Evolutionary conservation across 2,888 invertebrate genomes (phyloP).

Genomic region (Halictus ligatus): DNA sequence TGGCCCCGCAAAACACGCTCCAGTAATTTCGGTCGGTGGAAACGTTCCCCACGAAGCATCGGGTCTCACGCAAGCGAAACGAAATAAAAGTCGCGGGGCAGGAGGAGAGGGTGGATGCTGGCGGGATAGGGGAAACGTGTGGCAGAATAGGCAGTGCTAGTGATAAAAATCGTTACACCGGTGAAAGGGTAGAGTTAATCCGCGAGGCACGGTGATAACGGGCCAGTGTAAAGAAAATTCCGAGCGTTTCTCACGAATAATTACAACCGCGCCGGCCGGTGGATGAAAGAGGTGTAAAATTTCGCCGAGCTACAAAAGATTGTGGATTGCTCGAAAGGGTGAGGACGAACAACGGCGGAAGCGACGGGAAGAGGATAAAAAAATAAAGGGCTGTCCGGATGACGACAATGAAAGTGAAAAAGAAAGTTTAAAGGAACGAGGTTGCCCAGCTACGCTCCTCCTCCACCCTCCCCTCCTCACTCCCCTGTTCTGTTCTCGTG

Average conservation of each 20-base stretch:
- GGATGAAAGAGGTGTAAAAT: constrained; percentile 52
- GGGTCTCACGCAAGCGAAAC: constrained; percentile 4
- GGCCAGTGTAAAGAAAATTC: constrained; percentile 15
- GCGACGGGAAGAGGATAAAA: constrained; percentile 46
- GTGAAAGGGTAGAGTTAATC: constrained; percentile 39
- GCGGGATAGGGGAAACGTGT: neutral
- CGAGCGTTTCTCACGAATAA: constrained; percentile 50
- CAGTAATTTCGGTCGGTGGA: neutral
- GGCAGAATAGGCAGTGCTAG: neutral
- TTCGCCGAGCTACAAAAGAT: constrained; percentile 52
- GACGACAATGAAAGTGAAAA: constrained; percentile 59
- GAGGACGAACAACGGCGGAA: constrained; percentile 40
- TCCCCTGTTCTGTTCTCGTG: neutral
- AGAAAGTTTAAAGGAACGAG: constrained; percentile 61
- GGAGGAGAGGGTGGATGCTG: neutral
- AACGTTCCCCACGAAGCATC: constrained; percentile 8
- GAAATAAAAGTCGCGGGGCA: neutral
- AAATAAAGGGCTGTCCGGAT: constrained; percentile 47
- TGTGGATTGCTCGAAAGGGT: constrained; percentile 51
- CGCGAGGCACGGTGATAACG: constrained; percentile 33
- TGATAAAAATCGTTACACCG: constrained; percentile 3
- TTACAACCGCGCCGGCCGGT: constrained; percentile 26
- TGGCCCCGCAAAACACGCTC: neutral
- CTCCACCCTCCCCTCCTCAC: too few species aligned
- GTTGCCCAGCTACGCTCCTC: constrained; percentile 23